phyloP scores from a whole-genome alignment of 2,888 invertebrate species.

The Sphaerophoria taeniata region DNA sequence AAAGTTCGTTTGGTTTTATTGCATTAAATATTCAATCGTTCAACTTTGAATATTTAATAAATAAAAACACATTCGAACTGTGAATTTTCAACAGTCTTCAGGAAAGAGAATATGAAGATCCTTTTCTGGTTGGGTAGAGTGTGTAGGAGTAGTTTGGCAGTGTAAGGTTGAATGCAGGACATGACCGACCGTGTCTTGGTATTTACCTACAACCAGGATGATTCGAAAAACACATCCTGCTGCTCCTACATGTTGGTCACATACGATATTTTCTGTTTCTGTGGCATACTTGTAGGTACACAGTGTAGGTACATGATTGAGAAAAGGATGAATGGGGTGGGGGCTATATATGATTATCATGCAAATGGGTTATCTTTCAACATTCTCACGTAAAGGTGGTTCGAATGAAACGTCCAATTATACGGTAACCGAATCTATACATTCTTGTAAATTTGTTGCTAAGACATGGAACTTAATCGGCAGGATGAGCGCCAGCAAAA shows the following conservation, averaged over 20 bases:
- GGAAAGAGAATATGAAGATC: background rate
- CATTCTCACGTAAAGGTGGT: constrained; percentile 56
- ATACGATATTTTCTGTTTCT: constrained; percentile 40
- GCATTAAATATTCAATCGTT: constrained; percentile 71
- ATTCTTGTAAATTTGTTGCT: constrained; percentile 43
- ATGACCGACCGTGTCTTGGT: background rate
- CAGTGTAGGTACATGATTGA: background rate
- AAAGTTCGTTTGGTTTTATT: constrained; percentile 33
- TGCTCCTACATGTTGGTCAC: constrained; percentile 63
- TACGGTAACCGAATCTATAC: constrained; percentile 41
- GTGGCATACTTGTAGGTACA: background rate
- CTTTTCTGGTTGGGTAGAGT: background rate
- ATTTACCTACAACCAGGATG: background rate
- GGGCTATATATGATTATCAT: constrained; percentile 39
- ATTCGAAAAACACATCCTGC: background rate
- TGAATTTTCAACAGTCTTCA: background rate
- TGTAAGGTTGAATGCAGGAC: constrained; percentile 16
- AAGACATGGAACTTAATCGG: constrained; percentile 23
- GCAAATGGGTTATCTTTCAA: constrained; percentile 42
- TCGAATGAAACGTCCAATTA: constrained; percentile 51
- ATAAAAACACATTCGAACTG: constrained; percentile 28
- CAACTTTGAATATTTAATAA: constrained; percentile 66
- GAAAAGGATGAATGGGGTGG: background rate
- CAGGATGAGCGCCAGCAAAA: background rate
- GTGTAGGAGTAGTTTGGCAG: background rate